These are phyloP conservation scores for Tetramorium alpestre DNA, from an alignment of 1,140 invertebrate species.

Conservation along the genomic window DNA sequence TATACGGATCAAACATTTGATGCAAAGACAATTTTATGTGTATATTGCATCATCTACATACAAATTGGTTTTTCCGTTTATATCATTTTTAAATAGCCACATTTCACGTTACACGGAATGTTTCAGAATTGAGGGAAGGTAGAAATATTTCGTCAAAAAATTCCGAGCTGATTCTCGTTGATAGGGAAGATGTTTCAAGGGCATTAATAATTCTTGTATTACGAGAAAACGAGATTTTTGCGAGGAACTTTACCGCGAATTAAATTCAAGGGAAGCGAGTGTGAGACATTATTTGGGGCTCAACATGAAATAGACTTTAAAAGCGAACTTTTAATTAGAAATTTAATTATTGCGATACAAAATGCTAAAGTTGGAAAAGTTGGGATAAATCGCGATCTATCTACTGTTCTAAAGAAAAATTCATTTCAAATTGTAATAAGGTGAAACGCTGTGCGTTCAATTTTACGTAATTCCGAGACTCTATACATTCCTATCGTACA, in stretches of 20 bases:
- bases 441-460: not conserved
- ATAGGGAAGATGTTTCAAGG: not conserved
- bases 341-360: not conserved
- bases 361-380: not conserved
- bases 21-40: not conserved
- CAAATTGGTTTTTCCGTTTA: not conserved
- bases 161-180: not conserved
- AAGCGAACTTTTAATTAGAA: conserved; percentile 18
- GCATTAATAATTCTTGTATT: conserved; percentile 3
- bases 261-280: not conserved
- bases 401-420: not conserved
- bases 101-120: not conserved
- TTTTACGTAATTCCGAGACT: not conserved
- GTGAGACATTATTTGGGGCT: not conserved
- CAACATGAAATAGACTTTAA: not conserved
- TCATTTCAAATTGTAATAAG: not conserved
- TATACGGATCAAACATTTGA: not conserved
- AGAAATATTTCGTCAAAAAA: not conserved
- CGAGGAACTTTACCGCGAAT: not conserved
- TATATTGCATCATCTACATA: conserved; percentile 1
- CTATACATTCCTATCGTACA: not conserved
- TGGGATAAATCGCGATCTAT: not conserved
- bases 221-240: not conserved
- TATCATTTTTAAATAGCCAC: not conserved
- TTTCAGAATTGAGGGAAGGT: not conserved